A percentile compares a stretch with the other conserved stretches of the same genome.
Evolutionary conservation across 2,113 vertebrate genomes (phyloP).

Genomic region (Potamarius usumacintae): DNA sequence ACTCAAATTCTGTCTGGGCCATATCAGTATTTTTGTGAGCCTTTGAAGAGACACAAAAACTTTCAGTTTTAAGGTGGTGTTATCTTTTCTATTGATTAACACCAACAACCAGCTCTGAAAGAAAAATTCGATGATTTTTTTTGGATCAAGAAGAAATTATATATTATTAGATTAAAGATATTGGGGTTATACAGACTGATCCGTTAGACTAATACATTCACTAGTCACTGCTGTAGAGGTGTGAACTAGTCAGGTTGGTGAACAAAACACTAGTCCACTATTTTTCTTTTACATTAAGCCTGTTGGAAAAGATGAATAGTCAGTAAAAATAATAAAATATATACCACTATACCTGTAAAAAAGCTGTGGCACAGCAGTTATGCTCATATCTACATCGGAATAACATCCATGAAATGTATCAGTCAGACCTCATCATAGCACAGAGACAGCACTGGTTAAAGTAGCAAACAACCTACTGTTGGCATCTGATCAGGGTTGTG

Average conservation of each 20-base stretch:
- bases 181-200: background rate
- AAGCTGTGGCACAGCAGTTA: too few species aligned
- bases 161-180: background rate
- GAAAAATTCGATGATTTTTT: background rate
- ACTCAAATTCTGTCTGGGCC: background rate
- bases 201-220: background rate
- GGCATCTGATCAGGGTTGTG: too few species aligned
- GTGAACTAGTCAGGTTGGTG: background rate
- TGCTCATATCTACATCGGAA: too few species aligned
- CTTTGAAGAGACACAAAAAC: background rate
- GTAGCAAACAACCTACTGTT: too few species aligned
- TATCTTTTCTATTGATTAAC: background rate
- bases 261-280: background rate
- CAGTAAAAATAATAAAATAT: too few species aligned
- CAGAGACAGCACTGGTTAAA: too few species aligned
- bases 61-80: background rate
- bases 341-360: too few species aligned
- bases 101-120: background rate
- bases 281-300: too few species aligned
- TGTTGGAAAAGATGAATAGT: too few species aligned
- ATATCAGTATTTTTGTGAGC: background rate
- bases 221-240: background rate
- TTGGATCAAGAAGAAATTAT: too few species aligned
- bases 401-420: too few species aligned
- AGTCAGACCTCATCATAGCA: too few species aligned